Conservation (phyloP, 2,888 invertebrate species). For the Lucinisca nassula region DNA sequence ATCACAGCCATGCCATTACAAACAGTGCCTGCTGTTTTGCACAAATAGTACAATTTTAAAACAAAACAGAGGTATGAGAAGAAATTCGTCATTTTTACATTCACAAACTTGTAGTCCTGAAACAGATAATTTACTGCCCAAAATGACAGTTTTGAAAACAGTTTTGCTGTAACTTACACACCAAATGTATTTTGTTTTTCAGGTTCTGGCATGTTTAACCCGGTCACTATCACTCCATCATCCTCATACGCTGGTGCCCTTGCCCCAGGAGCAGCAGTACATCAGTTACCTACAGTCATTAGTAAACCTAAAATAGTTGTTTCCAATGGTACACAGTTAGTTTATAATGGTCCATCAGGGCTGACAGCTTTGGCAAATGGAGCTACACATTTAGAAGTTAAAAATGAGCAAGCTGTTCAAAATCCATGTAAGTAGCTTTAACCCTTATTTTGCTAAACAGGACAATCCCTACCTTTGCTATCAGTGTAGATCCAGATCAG, state of each 20-base stretch:
- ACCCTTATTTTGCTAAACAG: no score
- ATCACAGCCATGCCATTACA: no score
- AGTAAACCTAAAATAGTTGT: conserved; percentile 84
- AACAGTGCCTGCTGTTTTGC: no score
- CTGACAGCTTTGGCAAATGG: conserved; percentile 81
- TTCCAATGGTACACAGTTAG: conserved; percentile 78
- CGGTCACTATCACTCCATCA: conserved; percentile 74
- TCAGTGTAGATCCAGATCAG: no score
- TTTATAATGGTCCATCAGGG: conserved; percentile 80
- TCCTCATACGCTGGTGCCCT: conserved; percentile 52
- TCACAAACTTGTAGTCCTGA: no score
- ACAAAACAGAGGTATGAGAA: no score
- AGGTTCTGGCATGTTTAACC: conserved; percentile 82
- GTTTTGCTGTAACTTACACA: no score
- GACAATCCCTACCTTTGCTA: no score
- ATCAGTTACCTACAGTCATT: conserved; percentile 85
- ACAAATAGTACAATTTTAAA: no score
- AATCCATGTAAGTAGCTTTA: conserved; percentile 62
- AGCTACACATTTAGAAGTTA: conserved; percentile 75
- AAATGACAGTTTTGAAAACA: no score
- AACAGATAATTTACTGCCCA: no score
- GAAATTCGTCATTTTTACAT: no score
- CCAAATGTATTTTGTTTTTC: conserved; percentile 18
- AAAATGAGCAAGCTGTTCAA: conserved; percentile 73
- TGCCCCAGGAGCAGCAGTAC: conserved; percentile 75